Base-by-base conservation (phyloP, 1,140 invertebrate genomes). In the Cecropterus lyciades region DNA sequence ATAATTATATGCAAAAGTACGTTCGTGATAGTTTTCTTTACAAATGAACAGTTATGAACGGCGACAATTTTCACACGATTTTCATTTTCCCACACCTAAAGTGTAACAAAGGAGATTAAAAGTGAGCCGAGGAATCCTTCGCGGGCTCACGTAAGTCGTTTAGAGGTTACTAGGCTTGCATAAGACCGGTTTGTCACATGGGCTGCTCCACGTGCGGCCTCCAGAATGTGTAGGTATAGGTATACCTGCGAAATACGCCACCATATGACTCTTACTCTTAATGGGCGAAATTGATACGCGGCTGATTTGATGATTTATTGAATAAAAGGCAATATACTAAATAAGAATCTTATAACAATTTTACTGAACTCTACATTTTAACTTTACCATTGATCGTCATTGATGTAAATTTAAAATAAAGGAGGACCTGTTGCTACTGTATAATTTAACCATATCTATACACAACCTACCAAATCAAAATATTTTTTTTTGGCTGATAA, bases 161-260 rank as follows among this genome's bases (percentile, higher is more conserved):
- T 90, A 80, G 87, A 92, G 89, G 89, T 92, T 90, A 92, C 83
- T 92, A 82, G 87, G 87, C 79, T 83, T 76, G 80, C 69, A 64
- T 62, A 55, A 69, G 79, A 92, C 89, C 89, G 89, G 89, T 92
- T 89, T 86, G 78, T 88, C 87, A 90, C 87, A 92, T 92, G 89
- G 85, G 52, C 68, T 33, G 46, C 48, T 75, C 85, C 89, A 92
- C 89, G 89, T 92, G 89, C 84, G 82, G 81, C 87, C 81, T 83
- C 85, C 77, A 81, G 73, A 84, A 79, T 77, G 78, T 69, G 74
- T 17, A n/a, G 13, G 14, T 33, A 48, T 43, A 52, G 48, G 30
- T 16, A 63, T 20, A 14, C 15, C 33, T 70, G 57, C 52, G 55
- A 68, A 69, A 68, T 71, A 59, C 51, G 62, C 60, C 33, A 40